Evolutionary conservation across 2,888 invertebrate genomes (phyloP), one percentile per base, ranked within the genome.

Genomic region (Octonoba sinensis): DNA sequence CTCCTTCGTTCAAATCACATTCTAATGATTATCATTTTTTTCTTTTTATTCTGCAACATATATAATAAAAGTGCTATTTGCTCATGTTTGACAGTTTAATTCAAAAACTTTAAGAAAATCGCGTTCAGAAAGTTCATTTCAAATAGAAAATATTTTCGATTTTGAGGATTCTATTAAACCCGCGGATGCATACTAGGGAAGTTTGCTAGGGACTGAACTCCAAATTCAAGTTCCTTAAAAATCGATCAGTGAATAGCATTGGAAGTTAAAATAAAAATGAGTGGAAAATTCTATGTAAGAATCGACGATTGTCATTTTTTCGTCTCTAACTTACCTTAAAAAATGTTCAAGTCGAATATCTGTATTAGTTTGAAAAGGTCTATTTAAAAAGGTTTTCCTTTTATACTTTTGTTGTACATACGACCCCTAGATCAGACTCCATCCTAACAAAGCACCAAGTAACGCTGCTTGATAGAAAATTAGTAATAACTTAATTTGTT

Each of bases 21-120:
- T 13, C 59, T 72, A 81, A 73, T 81, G 69, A 81, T 81, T 73
- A 81, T 81, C 60, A 81, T 79, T 73, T 72, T 56, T 79, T 69
- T 16, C 62, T 18, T 15, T 27, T 36, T 36, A 36, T 36, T 36
- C 8, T 36, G 36, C 36, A 36, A 36, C 36, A 36, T 11, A 36
- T 11, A 36, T 36, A 36, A 36, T 36, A 11, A 36, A 36, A 36
- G 36, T 11, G 8, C 36, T 1, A 36, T 36, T 36, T 36, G 1
- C 3, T 36, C 3, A 36, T 11, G 11, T 36, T 36, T 36, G 11
- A 36, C 8, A 8, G 8, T 3, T 36, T 36, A 36, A 4, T 36
- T 36, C 1, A 4, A 36, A 36, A 6, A 6, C 1, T 36, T 8
- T 4, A 3, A 36, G 8, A 8, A 36, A 4, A 36, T 36, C 6